Evolutionary conservation across 2,888 invertebrate species (phyloP), one percentile per base, ranked within the genome.

Genomic region (Ceramica pisi): DNA sequence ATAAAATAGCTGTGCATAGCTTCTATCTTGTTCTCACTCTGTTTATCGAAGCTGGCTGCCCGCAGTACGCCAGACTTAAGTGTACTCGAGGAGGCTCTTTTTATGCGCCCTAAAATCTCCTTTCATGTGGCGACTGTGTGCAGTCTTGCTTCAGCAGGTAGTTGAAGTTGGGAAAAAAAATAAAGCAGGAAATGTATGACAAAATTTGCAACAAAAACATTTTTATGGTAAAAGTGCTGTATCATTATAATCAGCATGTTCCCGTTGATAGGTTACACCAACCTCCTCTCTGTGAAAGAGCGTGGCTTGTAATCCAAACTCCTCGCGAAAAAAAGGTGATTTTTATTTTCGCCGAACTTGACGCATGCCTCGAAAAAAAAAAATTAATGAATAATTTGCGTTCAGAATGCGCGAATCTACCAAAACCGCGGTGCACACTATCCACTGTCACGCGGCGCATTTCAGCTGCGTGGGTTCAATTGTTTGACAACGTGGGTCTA

Each of bases 11-110:
- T 12, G 6, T 31, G 6, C 2, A 67, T 14, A 38, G 50, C 44
- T 51, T 35, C 1, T 60, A 51, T 44, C 12, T 71, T n/a, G 7
- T 46, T 21, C 7, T 12, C 53, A 26, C 16, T 62, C 51, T 31
- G 63, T 74, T 26, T 38, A 46, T 35, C 35, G 26, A 19, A 35
- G n/a, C 38, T 38, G 50, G n/a, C 70, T 70, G 50, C 10, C 64
- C 74, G 35, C n/a, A 7, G 35, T 38, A 53, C 74, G 63, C 71
- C 44, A 71, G 63, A 71, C 71, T 74, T 74, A 38, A 71, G 74
- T 46, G 64, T 38, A 19, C 62, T 71, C 26, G 10, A 23, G 35
- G n/a, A 10, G 26, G 71, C 51, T 53, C 74, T 63, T 74, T 62
- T 63, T 26, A 74, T 63, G 74, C 71, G 63, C 74, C 74, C 41